Conservation (phyloP, 2,113 vertebrate species). For the Otus sunia region DNA sequence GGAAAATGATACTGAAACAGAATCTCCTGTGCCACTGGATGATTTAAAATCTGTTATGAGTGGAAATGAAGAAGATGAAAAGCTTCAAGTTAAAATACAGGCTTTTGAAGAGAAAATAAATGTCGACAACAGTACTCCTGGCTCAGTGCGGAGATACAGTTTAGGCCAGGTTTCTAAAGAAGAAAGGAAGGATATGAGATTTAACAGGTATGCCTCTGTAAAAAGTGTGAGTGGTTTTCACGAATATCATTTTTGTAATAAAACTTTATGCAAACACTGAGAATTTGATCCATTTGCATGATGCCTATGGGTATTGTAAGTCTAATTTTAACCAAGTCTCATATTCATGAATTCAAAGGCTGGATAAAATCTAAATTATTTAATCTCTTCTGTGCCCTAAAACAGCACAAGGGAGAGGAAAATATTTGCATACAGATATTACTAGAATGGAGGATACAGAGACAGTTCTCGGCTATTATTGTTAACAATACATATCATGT, state of each 20-base stretch:
- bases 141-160: slow-evolving; percentile 80
- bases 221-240: neutral
- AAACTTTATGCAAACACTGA: neutral
- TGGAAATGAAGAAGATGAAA: slow-evolving; percentile 70
- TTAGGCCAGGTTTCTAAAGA: slow-evolving; percentile 81
- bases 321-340: neutral
- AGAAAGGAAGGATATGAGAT: slow-evolving; percentile 83
- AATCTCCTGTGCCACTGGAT: slow-evolving; percentile 28
- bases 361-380: neutral
- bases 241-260: neutral
- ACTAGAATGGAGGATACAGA: neutral
- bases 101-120: slow-evolving; percentile 82
- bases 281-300: neutral
- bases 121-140: slow-evolving; percentile 61
- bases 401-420: neutral
- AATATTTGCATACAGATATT: neutral
- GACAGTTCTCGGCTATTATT: neutral
- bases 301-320: neutral
- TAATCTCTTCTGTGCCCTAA: neutral
- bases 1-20: slow-evolving; percentile 42
- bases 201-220: slow-evolving; percentile 82
- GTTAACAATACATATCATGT: neutral
- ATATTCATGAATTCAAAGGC: neutral
- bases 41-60: slow-evolving; percentile 44
- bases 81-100: slow-evolving; percentile 83